phyloP scores from a whole-genome alignment of 1,140 invertebrate genomes.

The Drosophila mayri region DNA sequence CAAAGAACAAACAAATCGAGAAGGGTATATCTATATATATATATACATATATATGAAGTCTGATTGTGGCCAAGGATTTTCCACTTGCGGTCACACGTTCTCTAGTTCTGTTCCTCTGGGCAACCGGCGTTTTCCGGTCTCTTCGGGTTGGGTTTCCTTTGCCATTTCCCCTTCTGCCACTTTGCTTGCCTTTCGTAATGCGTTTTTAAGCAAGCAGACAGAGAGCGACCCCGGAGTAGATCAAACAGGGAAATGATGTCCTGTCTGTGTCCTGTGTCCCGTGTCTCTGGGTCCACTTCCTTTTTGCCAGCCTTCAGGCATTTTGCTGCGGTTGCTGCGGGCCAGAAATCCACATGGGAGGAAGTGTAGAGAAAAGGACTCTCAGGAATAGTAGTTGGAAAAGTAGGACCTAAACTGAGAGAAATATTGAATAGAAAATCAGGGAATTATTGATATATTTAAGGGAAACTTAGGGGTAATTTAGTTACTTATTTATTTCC shows the following conservation, averaged over 20 bases:
- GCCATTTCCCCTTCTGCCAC: conserved; percentile 14
- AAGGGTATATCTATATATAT: neutral
- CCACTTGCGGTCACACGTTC: conserved; percentile 61
- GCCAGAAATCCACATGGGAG: conserved; percentile 31
- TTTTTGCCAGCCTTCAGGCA: conserved; percentile 41
- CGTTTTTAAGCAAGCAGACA: conserved; percentile 69
- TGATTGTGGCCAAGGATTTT: conserved; percentile 64
- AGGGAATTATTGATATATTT: too few species aligned
- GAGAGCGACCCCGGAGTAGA: conserved; percentile 33
- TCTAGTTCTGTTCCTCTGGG: neutral
- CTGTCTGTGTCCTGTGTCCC: conserved; percentile 34
- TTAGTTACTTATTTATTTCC: neutral
- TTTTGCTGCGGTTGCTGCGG: conserved; percentile 49
- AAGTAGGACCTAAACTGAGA: neutral
- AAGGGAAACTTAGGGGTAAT: too few species aligned
- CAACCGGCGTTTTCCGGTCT: conserved; percentile 18
- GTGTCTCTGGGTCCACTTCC: conserved; percentile 10
- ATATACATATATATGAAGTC: conserved; percentile 31
- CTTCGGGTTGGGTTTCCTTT: conserved; percentile 24
- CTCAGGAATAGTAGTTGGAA: neutral
- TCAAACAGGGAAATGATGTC: conserved; percentile 63
- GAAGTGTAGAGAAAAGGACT: conserved; percentile 8
- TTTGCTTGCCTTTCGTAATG: conserved; percentile 43
- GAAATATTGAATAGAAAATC: neutral
- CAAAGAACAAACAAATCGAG: conserved; percentile 12